These are phyloP conservation scores for Sus cebifrons DNA, from an alignment of 2,797 vertebrate species.

Conservation along the genomic window DNA sequence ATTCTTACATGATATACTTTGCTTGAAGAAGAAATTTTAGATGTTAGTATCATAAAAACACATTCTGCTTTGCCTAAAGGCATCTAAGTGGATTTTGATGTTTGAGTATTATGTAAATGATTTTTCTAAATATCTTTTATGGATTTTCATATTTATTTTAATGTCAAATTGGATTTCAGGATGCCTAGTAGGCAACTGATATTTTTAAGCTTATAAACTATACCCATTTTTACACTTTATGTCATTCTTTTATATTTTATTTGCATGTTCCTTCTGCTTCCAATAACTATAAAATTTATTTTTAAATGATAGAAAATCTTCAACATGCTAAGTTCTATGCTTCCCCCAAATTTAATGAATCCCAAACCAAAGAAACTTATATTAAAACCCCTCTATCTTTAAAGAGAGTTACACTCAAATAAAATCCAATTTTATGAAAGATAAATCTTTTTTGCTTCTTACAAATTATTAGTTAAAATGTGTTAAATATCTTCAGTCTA, in stretches of 20 bases:
- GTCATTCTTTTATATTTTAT: slow-evolving; percentile 32
- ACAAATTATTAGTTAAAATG: slow-evolving; percentile 10
- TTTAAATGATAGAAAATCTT: slow-evolving; percentile 10
- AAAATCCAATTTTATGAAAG: background rate
- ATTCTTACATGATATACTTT: background rate
- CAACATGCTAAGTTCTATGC: background rate
- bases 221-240: slow-evolving; percentile 52
- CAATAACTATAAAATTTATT: slow-evolving; percentile 18
- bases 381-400: background rate
- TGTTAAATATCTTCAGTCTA: background rate
- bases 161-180: slow-evolving; percentile 46
- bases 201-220: slow-evolving; percentile 43
- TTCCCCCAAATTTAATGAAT: background rate
- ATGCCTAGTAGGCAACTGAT: background rate
- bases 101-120: slow-evolving; percentile 35
- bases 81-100: slow-evolving; percentile 42
- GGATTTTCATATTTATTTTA: slow-evolving; percentile 62
- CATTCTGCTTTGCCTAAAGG: slow-evolving; percentile 10
- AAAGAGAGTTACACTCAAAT: background rate
- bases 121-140: slow-evolving; percentile 65
- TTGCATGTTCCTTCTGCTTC: slow-evolving; percentile 6
- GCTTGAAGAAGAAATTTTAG: slow-evolving; percentile 40
- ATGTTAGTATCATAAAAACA: slow-evolving; percentile 46
- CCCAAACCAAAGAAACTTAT: background rate
- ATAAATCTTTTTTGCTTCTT: background rate